These are phyloP conservation scores for Cyanoliseus patagonus DNA, from an alignment of 2,113 vertebrate genomes.

Conservation along the genomic window DNA sequence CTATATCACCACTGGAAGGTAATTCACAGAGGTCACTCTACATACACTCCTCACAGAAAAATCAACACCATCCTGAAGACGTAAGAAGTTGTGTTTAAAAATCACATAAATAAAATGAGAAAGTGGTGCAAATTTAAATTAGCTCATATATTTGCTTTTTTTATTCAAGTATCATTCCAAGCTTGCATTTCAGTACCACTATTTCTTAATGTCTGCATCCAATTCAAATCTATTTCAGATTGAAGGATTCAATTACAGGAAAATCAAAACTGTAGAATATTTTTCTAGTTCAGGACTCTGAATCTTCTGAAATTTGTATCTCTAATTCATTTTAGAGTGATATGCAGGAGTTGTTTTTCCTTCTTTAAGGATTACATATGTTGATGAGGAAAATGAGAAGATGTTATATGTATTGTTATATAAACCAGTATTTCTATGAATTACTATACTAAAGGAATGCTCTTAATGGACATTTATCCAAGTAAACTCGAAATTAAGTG, in stretches of 20 bases:
- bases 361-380: neutral
- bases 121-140: neutral
- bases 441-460: neutral
- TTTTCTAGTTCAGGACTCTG: neutral
- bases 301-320: neutral
- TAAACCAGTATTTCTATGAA: neutral
- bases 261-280: neutral
- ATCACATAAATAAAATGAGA: neutral
- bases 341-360: neutral
- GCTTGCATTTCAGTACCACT: neutral
- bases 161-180: neutral
- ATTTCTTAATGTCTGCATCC: neutral
- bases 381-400: neutral
- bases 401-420: neutral
- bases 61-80: neutral
- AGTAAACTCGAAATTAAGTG: neutral
- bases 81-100: neutral
- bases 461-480: neutral
- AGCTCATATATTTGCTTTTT: neutral
- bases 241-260: neutral
- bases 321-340: neutral
- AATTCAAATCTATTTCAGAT: neutral
- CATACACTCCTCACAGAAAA: fast-evolving
- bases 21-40: neutral
- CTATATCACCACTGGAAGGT: neutral